phyloP scores from a whole-genome alignment of 2,797 vertebrate species.

The Sebastes elongatus region DNA sequence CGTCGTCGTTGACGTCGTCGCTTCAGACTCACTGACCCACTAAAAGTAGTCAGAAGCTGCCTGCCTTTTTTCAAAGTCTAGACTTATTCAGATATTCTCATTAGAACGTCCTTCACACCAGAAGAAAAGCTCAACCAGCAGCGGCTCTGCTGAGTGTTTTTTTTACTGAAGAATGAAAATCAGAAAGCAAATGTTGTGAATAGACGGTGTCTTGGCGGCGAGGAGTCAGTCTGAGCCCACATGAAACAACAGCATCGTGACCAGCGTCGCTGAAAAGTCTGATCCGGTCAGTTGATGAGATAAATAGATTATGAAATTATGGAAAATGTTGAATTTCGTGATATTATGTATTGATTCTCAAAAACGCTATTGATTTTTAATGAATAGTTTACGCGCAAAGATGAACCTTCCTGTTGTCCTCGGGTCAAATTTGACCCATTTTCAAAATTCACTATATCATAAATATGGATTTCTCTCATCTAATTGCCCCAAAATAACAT shows the following conservation, averaged over 20 bases:
- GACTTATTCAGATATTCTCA: constrained; percentile 42
- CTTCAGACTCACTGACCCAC: constrained; percentile 13
- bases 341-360: no score
- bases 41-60: constrained; percentile 10
- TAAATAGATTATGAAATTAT: neutral
- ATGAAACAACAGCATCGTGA: neutral
- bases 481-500: no score
- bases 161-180: neutral
- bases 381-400: no score
- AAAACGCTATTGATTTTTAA: no score
- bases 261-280: neutral
- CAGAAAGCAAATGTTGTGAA: neutral
- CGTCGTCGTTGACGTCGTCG: neutral
- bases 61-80: constrained; percentile 21
- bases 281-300: neutral
- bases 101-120: constrained; percentile 4
- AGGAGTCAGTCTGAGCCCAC: neutral
- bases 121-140: constrained; percentile 1
- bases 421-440: no score
- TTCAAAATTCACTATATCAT: no score
- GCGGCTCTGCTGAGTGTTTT: neutral
- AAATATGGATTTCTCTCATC: no score
- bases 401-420: no score
- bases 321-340: no score
- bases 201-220: neutral